Conservation (phyloP, 2,797 vertebrate species). For the Semotilus atromaculatus region DNA sequence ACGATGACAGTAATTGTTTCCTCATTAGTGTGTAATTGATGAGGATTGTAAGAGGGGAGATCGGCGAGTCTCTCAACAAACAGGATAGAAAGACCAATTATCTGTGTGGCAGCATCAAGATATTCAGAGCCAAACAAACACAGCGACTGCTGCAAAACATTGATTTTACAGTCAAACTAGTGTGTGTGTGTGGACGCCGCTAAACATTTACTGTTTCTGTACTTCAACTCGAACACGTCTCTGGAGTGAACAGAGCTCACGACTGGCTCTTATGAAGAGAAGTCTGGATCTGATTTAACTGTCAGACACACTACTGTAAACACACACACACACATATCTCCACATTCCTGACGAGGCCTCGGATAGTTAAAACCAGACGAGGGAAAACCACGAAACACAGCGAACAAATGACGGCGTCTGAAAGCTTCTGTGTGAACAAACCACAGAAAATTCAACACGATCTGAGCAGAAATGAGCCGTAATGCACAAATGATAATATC, state of each 20-base stretch:
- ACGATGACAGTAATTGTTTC: background rate
- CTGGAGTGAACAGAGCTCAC: background rate
- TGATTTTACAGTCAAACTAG: background rate
- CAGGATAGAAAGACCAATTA: background rate
- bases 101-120: background rate
- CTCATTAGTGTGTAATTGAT: slow-evolving; percentile 22
- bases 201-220: background rate
- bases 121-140: slow-evolving; percentile 11
- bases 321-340: background rate
- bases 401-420: slow-evolving; percentile 26
- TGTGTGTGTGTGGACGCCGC: background rate
- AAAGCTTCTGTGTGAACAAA: slow-evolving; percentile 32
- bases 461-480: background rate
- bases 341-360: slow-evolving; percentile 56
- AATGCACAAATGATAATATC: background rate
- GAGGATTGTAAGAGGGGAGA: slow-evolving; percentile 3
- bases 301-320: background rate
- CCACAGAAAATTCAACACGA: background rate
- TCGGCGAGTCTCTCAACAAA: background rate
- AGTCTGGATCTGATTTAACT: slow-evolving; percentile 58
- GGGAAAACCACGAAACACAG: slow-evolving; percentile 48
- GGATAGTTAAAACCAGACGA: slow-evolving; percentile 51
- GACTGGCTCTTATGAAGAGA: background rate
- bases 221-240: background rate
- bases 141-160: background rate